phyloP scores from a whole-genome alignment of 2,797 vertebrate species.

The Botia kubotai region DNA sequence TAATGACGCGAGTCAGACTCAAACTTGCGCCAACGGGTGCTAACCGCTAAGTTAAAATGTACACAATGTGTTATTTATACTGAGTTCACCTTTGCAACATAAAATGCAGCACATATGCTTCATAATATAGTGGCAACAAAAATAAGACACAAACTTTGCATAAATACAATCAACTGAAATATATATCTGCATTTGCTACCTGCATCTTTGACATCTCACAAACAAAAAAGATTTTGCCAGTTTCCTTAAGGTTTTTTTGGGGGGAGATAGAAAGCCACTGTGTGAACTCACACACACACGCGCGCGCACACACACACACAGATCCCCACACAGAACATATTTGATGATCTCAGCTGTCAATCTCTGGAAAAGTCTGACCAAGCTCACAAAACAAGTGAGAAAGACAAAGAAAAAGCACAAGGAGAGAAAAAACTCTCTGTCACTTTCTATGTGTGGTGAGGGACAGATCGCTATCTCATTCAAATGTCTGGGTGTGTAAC shows the following conservation, averaged over 20 bases:
- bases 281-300: constrained; percentile 5
- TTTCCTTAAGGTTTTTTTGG: neutral
- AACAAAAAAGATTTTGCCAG: neutral
- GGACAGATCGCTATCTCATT: constrained; percentile 8
- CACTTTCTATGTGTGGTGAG: neutral
- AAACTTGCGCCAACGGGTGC: neutral
- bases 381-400: neutral
- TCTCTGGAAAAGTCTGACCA: neutral
- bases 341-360: constrained; percentile 11
- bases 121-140: neutral
- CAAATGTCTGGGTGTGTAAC: constrained; percentile 2
- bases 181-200: too few species aligned
- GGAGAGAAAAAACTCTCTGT: neutral
- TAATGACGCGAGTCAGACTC: neutral
- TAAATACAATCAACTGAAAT: too few species aligned
- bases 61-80: too few species aligned
- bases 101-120: too few species aligned
- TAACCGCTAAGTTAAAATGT: too few species aligned
- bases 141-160: neutral
- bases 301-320: too few species aligned
- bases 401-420: neutral
- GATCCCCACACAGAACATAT: constrained; percentile 2
- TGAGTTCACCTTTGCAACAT: too few species aligned
- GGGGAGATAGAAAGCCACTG: neutral
- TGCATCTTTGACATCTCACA: neutral